These are phyloP conservation scores for Liodrosophila aerea DNA, from an alignment of 2,888 invertebrate genomes.

Conservation along the genomic window DNA sequence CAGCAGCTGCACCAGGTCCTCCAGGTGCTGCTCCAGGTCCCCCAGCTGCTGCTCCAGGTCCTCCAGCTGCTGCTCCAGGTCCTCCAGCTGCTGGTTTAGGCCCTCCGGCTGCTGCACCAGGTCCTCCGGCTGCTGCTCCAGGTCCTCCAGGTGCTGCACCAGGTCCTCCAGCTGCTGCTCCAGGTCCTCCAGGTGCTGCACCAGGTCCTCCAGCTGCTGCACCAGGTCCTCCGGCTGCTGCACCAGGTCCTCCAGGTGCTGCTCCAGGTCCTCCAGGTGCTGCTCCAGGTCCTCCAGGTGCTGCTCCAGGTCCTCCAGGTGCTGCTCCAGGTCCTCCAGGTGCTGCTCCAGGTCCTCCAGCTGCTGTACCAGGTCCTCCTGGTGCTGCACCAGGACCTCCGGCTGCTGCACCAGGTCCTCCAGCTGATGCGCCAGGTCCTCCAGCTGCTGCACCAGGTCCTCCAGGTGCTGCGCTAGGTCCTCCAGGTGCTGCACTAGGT, in stretches of 20 bases:
- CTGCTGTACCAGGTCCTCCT: not conserved
- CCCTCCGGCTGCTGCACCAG: not conserved
- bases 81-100: not conserved
- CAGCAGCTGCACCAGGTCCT: slow-evolving; percentile 18
- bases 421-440: not conserved
- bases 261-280: not conserved
- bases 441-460: slow-evolving; percentile 1
- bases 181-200: not conserved
- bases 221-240: not conserved
- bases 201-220: not conserved
- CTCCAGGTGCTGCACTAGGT: too few relatives aligned
- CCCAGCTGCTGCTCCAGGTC: not conserved
- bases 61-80: not conserved
- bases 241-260: slow-evolving; percentile 4
- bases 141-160: slow-evolving; percentile 2
- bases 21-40: not conserved
- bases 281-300: not conserved
- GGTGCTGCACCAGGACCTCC: not conserved
- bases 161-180: not conserved
- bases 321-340: not conserved
- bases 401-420: not conserved
- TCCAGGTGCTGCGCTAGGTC: not conserved
- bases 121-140: not conserved
- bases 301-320: slow-evolving; percentile 3
- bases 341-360: not conserved